These are phyloP conservation scores for Phalacrocorax aristotelis DNA, from an alignment of 2,113 vertebrate genomes.

Conservation along the genomic window DNA sequence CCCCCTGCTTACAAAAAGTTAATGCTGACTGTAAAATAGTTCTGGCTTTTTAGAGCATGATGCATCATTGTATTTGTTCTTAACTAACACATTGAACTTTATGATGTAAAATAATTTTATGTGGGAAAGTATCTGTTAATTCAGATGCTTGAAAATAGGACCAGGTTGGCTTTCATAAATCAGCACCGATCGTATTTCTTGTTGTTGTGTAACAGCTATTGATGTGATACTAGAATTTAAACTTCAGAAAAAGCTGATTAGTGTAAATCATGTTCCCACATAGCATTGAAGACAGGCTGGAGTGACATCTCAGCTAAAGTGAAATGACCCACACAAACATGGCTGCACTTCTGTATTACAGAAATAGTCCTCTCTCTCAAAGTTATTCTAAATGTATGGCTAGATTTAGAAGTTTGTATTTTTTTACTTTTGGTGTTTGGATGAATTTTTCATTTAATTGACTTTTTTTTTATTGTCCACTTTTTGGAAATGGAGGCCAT, in stretches of 20 bases:
- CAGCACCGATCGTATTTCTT: not conserved
- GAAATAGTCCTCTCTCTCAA: not conserved
- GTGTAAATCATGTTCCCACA: conserved; percentile 14
- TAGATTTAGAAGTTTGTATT: not conserved
- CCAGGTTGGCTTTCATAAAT: not conserved
- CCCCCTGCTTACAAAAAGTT: not conserved
- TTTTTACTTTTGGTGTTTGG: not conserved
- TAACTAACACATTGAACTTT: not conserved
- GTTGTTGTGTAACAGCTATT: conserved; percentile 29
- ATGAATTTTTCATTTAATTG: not conserved
- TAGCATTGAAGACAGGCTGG: not conserved
- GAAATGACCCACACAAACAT: not conserved
- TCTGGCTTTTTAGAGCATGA: not conserved
- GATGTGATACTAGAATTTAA: conserved; percentile 35
- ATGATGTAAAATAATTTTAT: not conserved
- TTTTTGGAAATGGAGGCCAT: not conserved
- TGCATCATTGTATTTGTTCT: not conserved
- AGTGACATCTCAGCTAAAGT: not conserved
- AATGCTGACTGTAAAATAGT: not conserved
- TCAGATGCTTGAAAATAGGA: not conserved
- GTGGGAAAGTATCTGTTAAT: not conserved
- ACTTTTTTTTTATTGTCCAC: not conserved
- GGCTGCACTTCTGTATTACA: not conserved
- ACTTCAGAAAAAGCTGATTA: conserved; percentile 63
- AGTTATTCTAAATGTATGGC: not conserved